Evolutionary conservation across 2,113 vertebrate genomes (phyloP).

Genomic region (Gallinago paraguaiae): DNA sequence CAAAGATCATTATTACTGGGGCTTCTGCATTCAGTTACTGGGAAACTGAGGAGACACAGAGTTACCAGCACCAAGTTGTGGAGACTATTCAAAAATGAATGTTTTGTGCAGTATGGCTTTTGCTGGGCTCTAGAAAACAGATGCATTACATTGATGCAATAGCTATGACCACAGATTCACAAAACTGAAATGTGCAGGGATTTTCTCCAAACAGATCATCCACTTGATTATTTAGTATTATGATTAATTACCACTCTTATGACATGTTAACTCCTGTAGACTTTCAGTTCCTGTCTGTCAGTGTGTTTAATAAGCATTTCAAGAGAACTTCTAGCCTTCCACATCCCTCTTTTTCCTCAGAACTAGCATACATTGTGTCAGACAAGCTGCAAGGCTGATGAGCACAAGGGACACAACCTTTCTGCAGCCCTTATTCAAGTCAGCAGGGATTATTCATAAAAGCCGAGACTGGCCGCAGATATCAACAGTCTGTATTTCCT

Average conservation of each 20-base stretch:
- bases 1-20: not conserved
- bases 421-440: not conserved
- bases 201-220: not conserved
- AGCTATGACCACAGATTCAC: not conserved
- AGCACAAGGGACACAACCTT: not conserved
- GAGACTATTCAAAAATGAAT: not conserved
- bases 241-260: not conserved
- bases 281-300: not conserved
- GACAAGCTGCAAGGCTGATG: not conserved
- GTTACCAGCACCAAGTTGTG: not conserved
- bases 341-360: not conserved
- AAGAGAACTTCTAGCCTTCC: not conserved
- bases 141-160: accelerated
- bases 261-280: not conserved
- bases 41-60: not conserved
- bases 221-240: not conserved
- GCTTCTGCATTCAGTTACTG: not conserved
- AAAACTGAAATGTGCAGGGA: not conserved
- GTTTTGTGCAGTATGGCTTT: not conserved
- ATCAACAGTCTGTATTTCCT: not conserved
- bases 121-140: not conserved
- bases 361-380: not conserved
- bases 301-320: not conserved
- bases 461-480: not conserved
- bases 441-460: not conserved